Conservation (phyloP, 2,113 vertebrate species). For the Chunga burmeisteri region DNA sequence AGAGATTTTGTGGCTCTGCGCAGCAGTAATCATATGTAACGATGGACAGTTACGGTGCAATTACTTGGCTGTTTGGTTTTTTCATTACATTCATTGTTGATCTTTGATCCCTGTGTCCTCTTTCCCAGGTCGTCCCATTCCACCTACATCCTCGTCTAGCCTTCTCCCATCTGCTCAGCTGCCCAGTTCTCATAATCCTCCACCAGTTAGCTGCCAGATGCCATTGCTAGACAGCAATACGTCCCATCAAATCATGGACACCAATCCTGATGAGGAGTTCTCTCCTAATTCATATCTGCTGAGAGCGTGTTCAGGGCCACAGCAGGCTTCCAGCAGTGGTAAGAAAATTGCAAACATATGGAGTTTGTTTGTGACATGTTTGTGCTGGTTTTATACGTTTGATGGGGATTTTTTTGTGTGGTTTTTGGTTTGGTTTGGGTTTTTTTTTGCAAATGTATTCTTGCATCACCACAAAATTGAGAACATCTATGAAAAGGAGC, state of each 20-base stretch:
- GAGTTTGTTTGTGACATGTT: constrained; percentile 61
- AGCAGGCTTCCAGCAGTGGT: constrained; percentile 88
- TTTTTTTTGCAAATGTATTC: background rate
- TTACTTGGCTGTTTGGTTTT: constrained; percentile 29
- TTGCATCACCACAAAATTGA: constrained; percentile 19
- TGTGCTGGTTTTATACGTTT: background rate
- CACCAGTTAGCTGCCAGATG: constrained; percentile 95
- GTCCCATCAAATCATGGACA: constrained; percentile 97
- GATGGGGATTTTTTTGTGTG: background rate
- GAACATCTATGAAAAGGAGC: background rate
- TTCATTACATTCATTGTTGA: constrained; percentile 76
- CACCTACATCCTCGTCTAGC: constrained; percentile 96
- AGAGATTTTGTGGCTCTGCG: background rate
- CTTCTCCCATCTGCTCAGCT: constrained; percentile 94
- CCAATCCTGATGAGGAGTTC: constrained; percentile 93
- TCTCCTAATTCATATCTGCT: constrained; percentile 93
- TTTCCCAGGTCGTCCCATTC: constrained; percentile 96
- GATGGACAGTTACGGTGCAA: background rate
- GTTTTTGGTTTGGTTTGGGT: background rate
- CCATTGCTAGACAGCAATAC: constrained; percentile 99
- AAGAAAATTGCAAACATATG: constrained; percentile 77
- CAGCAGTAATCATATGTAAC: background rate
- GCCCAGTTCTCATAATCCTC: constrained; percentile 90
- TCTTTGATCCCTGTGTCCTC: constrained; percentile 82
- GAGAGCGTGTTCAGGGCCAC: constrained; percentile 86